Evolutionary conservation across 2,113 vertebrate genomes (phyloP), one percentile per base, ranked within the genome.

Genomic region (Vimba vimba): DNA sequence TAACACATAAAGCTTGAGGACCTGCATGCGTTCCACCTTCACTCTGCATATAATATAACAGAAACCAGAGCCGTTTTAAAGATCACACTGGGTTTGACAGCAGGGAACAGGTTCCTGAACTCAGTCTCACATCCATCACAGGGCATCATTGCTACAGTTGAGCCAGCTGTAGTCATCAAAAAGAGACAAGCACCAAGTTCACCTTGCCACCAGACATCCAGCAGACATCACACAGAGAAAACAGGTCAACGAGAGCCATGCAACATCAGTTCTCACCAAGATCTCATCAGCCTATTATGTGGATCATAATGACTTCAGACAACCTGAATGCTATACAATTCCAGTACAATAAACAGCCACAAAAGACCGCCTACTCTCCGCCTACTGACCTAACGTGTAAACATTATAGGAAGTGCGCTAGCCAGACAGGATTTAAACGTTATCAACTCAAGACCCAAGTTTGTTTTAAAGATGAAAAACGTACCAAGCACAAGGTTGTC

Each of bases 141-240:
- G 87, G 88, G 88, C 91, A 91, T 90, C 87, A 88, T 86, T 77
- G 78, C 89, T 91, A 91, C 92, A 88, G 91, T 89, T 88, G 87
- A 91, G 90, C 92, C 88, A 90, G 87, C 88, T 89, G 2, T 55
- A 88, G 87, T 83, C 87, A 89, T 93, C 91, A 92, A 89, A 93
- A 76, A 66, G 78, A 85, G 90, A 85, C 89, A 89, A 89, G 83
- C 69, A 89, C 90, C 82, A 91, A 91, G 92, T 91, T 94, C 92
- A 93, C 91, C 93, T 94, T 93, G 91, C 88, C 87, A 91, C 90
- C 88, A 93, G 89, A 92, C 90, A 91, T 73, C 88, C 87, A 86
- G 86, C 82, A 76, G 90, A 36, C 83, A 68, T 91, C 90, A 91
- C 91, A 91, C 90, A 93, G 94, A 94, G 88, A 82, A 91, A 91